These are phyloP conservation scores for Macaca fascicularis DNA, from an alignment of 2,113 vertebrate species.

Conservation along the genomic window T2T-MFA8v1.1 NC_088388.1:55925001-55925500, in stretches of 20 bases:
- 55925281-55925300: neutral
- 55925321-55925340: no score
- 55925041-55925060: neutral
- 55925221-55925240: neutral
- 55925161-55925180: neutral
- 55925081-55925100: neutral
- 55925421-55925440: no score
- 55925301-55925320: neutral
- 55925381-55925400: no score
- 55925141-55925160: neutral
- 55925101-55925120: neutral
- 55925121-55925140: neutral
- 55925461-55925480: no score
- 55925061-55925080: neutral
- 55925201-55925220: neutral
- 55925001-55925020: neutral
- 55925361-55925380: no score
- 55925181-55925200: neutral
- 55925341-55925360: no score
- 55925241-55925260: neutral
- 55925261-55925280: neutral
- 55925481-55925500: no score
- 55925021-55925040: neutral
- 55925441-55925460: no score
- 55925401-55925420: no score